Percentiles rank a stretch among this genome's conserved stretches.
phyloP scores from a whole-genome alignment of 2,113 vertebrate genomes.

The Leucosticte australis region DNA sequence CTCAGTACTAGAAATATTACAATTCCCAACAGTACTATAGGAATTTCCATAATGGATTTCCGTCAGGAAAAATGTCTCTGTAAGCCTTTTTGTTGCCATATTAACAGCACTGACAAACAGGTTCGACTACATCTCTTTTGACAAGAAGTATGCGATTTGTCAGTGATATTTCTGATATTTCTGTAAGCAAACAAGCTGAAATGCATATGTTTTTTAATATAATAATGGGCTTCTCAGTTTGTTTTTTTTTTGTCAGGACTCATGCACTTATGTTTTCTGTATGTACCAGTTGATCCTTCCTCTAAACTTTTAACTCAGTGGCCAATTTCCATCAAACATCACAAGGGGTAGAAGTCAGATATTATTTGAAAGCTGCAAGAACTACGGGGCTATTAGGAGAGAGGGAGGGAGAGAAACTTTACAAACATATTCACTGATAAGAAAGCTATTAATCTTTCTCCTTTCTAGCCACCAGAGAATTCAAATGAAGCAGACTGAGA shows the following conservation, averaged over 20 bases:
- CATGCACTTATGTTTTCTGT: fast-evolving
- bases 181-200: background rate
- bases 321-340: background rate
- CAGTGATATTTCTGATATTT: background rate
- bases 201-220: background rate
- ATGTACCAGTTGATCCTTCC: background rate
- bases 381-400: background rate
- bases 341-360: background rate
- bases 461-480: background rate
- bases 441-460: background rate
- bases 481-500: background rate
- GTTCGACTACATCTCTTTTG: background rate
- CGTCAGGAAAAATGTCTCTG: background rate
- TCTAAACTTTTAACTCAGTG: background rate
- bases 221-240: background rate
- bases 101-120: background rate
- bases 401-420: background rate
- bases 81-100: background rate
- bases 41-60: constrained; percentile 3
- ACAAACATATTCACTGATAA: background rate
- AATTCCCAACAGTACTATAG: background rate
- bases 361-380: background rate
- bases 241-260: background rate
- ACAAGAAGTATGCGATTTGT: background rate
- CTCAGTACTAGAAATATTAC: background rate